Base-by-base conservation (phyloP, 2,797 vertebrate species). In the Merluccius polli region DNA sequence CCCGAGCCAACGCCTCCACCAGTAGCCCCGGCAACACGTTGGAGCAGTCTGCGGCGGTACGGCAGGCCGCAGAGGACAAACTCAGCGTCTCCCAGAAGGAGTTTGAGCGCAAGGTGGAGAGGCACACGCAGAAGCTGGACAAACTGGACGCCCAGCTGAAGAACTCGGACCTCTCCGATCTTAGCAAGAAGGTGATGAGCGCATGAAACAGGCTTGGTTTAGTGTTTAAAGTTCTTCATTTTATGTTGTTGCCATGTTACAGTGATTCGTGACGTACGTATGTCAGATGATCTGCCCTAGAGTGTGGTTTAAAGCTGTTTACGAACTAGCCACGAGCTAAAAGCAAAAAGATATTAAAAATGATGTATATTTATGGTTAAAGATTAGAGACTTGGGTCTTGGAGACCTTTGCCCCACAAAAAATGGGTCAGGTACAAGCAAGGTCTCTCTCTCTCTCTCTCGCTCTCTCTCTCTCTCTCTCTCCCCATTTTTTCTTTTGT, bases 141-240 rank as follows among this genome's bases (percentile, higher is more conserved):
- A 95, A 96, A 73, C 92, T 99, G 0, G 93, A 93, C 2, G 88
- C 90, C 7, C 95, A 96, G 75, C 86, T 98, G 69, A 90, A 96
- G 16, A 91, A 89, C 38, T 83, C 96, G 27, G 94, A 97, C 84
- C 92, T 98, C 77, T 92, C 94, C 0, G 81, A 91, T 0, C 89
- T 94, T 0, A 95, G 95, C 1, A 84, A 95, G 79, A 94, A 94
- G 95, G 98, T 99, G n/a, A n/a, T n/a, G n/a, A n/a, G n/a, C n/a
- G 13, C 70, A 16, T 73, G 24, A 65, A 12, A 15, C n/a, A 65
- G 59, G 59, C 59, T 11, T 21, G 52, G 5, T 9, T 10, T 9
- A 11, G 41, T 44, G 15, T 15, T 44, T 15, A 2, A 44, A 16
- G 15, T 44, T 1, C 13, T 44, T 44, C 12, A 44, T 44, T 15